Percentiles rank a stretch among this genome's conserved stretches.
These are phyloP conservation scores for Molanna angustata DNA, from an alignment of 2,888 invertebrate genomes.

Conservation along the genomic window DNA sequence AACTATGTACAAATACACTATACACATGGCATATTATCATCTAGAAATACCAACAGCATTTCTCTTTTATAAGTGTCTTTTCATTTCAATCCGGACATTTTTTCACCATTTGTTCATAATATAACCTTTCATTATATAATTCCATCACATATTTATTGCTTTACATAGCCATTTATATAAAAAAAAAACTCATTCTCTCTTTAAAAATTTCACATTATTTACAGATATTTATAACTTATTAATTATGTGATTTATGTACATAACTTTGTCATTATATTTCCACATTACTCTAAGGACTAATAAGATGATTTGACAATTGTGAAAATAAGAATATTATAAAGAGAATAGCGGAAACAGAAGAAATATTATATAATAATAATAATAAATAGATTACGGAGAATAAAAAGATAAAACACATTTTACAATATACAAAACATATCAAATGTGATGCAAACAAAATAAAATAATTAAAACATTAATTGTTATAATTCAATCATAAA, in stretches of 20 bases:
- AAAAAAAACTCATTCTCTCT: conserved; percentile 25
- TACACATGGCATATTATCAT: conserved; percentile 25
- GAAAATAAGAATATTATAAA: too few relatives aligned
- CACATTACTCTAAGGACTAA: too few relatives aligned
- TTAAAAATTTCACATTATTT: conserved; percentile 24
- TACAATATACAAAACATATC: background rate
- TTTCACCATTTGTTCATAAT: conserved; percentile 20
- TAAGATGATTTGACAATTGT: too few relatives aligned
- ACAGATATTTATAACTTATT: conserved; percentile 26
- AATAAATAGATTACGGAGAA: conserved; percentile 15
- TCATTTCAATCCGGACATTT: too few relatives aligned
- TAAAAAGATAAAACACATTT: conserved; percentile 12
- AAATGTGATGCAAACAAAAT: too few relatives aligned
- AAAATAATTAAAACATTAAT: too few relatives aligned
- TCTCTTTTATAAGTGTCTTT: too few relatives aligned
- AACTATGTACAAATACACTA: conserved; percentile 29
- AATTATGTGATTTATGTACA: conserved; percentile 25
- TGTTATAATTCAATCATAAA: too few relatives aligned
- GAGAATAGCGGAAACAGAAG: too few relatives aligned
- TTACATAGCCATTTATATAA: conserved; percentile 15
- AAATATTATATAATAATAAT: too few relatives aligned
- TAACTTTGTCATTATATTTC: conserved; percentile 20
- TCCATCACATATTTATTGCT: conserved; percentile 17
- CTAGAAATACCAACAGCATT: conserved; percentile 13
- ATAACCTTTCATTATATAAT: conserved; percentile 2